Base-by-base conservation (phyloP, 2,888 invertebrate species). In the Tortrix viridana region DNA sequence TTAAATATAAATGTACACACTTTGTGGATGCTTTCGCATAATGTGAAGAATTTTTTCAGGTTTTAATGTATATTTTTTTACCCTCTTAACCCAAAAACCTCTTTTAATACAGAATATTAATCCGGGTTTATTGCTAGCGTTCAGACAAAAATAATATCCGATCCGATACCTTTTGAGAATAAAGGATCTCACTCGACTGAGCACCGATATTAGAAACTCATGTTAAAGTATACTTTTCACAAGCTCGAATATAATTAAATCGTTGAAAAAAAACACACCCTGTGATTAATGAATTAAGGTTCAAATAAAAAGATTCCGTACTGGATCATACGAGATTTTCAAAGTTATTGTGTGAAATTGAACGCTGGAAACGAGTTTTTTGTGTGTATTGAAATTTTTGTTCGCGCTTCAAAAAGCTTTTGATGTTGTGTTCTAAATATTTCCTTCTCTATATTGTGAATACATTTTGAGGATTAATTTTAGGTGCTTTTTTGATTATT, bases 321-420 rank as follows among this genome's bases (percentile, higher is more conserved):
- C 5, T 16, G 3, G 5, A 12, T 12, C 0, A 46, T 1, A 12
- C 5, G 52, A 46, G n/a, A 3, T 50, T n/a, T 23, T 1, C 0
- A 19, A 41, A 52, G 38, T 57, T 44, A 50, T 16, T 6, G n/a
- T 6, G 6, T 46, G 19, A 23, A 41, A 52, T 57, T 20, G 62
- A 53, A 54, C 43, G 43, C 26, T 47, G 56, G 32, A 46, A 55
- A 48, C 49, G 43, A 55, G 61, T 57, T 62, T 62, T 57, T 26
- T 56, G 38, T 56, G 37, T 52, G 62, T 62, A 62, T 62, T 57
- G 50, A 57, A 62, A 62, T 62, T 57, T 62, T 62, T 62, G 56
- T 57, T 62, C 38, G 56, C 56, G 41, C 52, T 52, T 32, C 50
- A 56, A 56, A 56, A 52, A 37, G 46, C 62, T 56, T 62, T 62